These are phyloP conservation scores for Agonopterix subpropinquella DNA, from an alignment of 2,888 invertebrate genomes.

Conservation along the genomic window DNA sequence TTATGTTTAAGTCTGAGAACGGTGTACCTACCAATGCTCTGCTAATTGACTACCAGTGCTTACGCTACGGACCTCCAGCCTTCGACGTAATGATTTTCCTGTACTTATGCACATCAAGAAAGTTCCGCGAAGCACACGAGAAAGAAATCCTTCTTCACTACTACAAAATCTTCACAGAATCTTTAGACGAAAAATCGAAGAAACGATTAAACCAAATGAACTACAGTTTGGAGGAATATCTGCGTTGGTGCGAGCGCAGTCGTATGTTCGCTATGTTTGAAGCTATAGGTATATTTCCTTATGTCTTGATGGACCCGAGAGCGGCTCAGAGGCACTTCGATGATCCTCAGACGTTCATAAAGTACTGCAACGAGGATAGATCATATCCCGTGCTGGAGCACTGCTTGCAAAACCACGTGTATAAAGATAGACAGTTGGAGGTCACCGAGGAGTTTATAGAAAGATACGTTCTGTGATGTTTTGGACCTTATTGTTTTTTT, in stretches of 20 bases:
- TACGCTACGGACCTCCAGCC: conserved; percentile 51
- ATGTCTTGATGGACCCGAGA: conserved; percentile 26
- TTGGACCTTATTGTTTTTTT: background rate
- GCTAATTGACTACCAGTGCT: conserved; percentile 53
- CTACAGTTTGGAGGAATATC: conserved; percentile 26
- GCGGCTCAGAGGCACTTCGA: conserved; percentile 23
- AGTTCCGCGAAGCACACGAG: conserved; percentile 40
- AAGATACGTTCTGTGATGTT: conserved; percentile 11
- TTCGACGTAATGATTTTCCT: conserved; percentile 49
- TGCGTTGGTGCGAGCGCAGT: conserved; percentile 28
- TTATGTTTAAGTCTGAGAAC: conserved; percentile 47
- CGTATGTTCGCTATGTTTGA: conserved; percentile 24
- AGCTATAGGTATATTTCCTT: conserved; percentile 26
- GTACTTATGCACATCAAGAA: conserved; percentile 39
- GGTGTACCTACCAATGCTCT: conserved; percentile 36
- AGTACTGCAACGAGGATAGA: conserved; percentile 20
- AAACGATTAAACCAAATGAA: conserved; percentile 26
- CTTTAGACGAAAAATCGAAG: conserved; percentile 28
- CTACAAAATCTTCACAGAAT: conserved; percentile 30
- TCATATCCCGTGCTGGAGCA: conserved; percentile 23
- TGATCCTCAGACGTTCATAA: conserved; percentile 21
- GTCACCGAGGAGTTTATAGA: conserved; percentile 20
- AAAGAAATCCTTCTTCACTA: conserved; percentile 33
- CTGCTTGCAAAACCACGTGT: background rate
- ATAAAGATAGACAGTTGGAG: conserved; percentile 6